Conservation (phyloP, 2,797 vertebrate species). For the Coccyzus lansbergi region DNA sequence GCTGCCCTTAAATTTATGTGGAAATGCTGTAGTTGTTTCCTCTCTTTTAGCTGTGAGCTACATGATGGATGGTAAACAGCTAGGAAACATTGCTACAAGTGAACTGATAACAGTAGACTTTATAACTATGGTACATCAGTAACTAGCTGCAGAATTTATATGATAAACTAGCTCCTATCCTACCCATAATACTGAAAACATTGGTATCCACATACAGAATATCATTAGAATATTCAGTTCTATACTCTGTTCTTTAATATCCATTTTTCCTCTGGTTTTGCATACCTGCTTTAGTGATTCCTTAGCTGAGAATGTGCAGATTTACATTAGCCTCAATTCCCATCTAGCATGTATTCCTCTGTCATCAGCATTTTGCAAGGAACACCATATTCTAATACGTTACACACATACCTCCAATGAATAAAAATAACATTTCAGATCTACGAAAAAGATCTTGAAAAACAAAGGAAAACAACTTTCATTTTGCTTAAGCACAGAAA, state of each 20-base stretch:
- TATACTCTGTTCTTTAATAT: not conserved
- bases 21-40: slow-evolving; percentile 9
- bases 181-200: not conserved
- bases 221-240: not conserved
- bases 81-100: not conserved
- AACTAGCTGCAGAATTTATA: not conserved
- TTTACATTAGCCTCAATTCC: not conserved
- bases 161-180: not conserved
- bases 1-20: slow-evolving; percentile 2
- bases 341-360: not conserved
- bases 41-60: not conserved
- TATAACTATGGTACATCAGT: not conserved
- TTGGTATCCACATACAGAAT: not conserved
- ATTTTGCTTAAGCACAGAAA: not conserved
- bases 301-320: not conserved
- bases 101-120: not conserved
- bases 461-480: not conserved
- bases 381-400: not conserved
- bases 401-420: not conserved
- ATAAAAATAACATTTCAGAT: not conserved
- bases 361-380: not conserved
- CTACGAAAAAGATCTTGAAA: not conserved
- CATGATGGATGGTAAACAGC: not conserved
- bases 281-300: not conserved
- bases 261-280: not conserved